Evolutionary conservation across 2,888 invertebrate genomes (phyloP).

Genomic region (Caenorhabditis zanzibari): DNA sequence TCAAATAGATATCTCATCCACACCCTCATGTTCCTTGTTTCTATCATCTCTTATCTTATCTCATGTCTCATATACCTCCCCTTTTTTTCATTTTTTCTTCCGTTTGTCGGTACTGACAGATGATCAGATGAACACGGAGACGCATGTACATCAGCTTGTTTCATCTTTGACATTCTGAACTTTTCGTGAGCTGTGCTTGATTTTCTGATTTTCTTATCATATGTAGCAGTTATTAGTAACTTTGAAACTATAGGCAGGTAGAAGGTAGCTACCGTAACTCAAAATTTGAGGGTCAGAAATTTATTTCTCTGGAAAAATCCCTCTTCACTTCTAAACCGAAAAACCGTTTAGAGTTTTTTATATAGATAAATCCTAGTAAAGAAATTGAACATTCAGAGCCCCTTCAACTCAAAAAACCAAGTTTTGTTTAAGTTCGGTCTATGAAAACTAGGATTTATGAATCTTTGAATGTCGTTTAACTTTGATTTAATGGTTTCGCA

Average conservation of each 20-base stretch:
- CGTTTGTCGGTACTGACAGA: slow-evolving; percentile 26
- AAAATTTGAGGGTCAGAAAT: too few relatives aligned
- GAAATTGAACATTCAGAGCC: too few relatives aligned
- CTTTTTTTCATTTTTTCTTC: slow-evolving; percentile 16
- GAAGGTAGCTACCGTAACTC: too few relatives aligned
- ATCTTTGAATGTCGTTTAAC: neutral
- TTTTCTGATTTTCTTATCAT: neutral
- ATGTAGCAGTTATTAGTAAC: too few relatives aligned
- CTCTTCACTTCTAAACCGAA: too few relatives aligned
- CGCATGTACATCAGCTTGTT: slow-evolving; percentile 13
- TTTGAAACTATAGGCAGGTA: too few relatives aligned
- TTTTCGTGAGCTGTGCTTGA: neutral
- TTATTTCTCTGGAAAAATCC: too few relatives aligned
- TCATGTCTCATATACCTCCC: slow-evolving; percentile 26
- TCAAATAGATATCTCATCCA: slow-evolving; percentile 17
- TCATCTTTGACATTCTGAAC: neutral
- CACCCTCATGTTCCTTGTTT: slow-evolving; percentile 9
- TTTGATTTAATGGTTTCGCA: neutral
- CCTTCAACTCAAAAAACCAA: neutral
- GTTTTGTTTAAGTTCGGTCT: neutral
- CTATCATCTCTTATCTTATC: slow-evolving; percentile 41
- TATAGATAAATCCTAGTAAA: too few relatives aligned
- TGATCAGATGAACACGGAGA: slow-evolving; percentile 29
- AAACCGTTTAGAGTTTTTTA: too few relatives aligned
- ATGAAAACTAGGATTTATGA: neutral